Conservation (phyloP, 2,888 invertebrate species). For the Pseudoips prasinana region DNA sequence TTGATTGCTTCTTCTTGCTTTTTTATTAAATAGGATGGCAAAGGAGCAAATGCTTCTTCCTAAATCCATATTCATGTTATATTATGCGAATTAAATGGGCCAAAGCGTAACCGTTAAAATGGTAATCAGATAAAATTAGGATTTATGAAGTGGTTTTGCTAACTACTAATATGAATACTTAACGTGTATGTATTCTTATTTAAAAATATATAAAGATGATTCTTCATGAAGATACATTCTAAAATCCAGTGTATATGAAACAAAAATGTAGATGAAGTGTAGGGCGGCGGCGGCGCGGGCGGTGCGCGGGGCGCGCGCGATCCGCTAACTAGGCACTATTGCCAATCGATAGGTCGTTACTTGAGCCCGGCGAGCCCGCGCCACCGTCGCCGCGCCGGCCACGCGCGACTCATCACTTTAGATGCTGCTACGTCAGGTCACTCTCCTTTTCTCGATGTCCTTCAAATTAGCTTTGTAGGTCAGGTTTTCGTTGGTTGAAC, state of each 20-base stretch:
- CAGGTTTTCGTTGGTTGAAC: constrained; percentile 72
- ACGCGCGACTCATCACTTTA: constrained; percentile 81
- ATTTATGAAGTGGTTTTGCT: no score
- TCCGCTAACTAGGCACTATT: constrained; percentile 80
- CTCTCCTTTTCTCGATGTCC: constrained; percentile 82
- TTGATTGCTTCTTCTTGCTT: no score
- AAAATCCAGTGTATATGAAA: constrained; percentile 34
- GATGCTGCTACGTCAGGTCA: constrained; percentile 80
- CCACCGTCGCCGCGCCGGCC: constrained; percentile 53
- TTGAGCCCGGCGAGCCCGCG: constrained; percentile 55
- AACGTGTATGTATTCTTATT: no score
- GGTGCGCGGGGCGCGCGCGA: constrained; percentile 42
- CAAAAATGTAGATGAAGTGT: constrained; percentile 16
- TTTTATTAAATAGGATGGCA: no score
- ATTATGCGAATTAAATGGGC: no score
- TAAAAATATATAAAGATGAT: no score
- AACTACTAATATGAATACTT: no score
- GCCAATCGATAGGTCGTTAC: constrained; percentile 81
- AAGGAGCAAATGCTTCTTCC: no score
- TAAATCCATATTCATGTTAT: no score
- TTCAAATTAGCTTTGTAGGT: constrained; percentile 83
- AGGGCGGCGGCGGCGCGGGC: constrained; percentile 33
- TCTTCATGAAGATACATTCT: no score
- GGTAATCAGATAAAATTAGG: no score
- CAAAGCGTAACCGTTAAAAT: no score